These are phyloP conservation scores for Phymorhynchus buccinoides DNA, from an alignment of 1,140 invertebrate genomes.

Conservation along the genomic window DNA sequence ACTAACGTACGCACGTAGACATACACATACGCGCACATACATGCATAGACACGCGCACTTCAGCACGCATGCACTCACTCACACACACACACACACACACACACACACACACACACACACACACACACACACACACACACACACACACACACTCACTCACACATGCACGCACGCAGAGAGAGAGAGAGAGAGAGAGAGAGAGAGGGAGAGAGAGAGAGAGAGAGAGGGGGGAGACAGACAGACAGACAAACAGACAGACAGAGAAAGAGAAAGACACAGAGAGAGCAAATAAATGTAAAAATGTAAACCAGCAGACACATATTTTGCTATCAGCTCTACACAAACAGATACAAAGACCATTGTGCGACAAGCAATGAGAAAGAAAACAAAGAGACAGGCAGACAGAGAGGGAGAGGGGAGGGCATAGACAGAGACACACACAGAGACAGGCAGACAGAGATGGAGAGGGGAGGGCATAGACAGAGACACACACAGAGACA, in stretches of 20 bases:
- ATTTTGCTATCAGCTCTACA: neutral
- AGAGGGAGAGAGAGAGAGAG: neutral
- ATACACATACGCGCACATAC: neutral
- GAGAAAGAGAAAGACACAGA: neutral
- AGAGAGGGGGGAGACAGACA: too few relatives aligned
- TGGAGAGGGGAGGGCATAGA: too few relatives aligned
- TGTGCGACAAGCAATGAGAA: too few relatives aligned
- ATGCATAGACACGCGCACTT: neutral
- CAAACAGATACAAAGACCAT: neutral
- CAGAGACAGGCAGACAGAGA: too few relatives aligned
- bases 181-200: neutral
- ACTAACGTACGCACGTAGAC: too few relatives aligned
- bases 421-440: too few relatives aligned
- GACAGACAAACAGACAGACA: neutral
- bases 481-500: too few relatives aligned
- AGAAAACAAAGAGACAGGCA: too few relatives aligned
- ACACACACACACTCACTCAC: neutral
- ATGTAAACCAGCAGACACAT: too few relatives aligned
- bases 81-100: neutral
- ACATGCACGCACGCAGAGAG: neutral
- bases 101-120: neutral
- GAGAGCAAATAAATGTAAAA: too few relatives aligned
- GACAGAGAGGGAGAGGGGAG: too few relatives aligned
- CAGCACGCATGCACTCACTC: neutral
- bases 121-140: neutral